phyloP scores from a whole-genome alignment of 2,797 vertebrate species.

The Novumbra hubbsi region DNA sequence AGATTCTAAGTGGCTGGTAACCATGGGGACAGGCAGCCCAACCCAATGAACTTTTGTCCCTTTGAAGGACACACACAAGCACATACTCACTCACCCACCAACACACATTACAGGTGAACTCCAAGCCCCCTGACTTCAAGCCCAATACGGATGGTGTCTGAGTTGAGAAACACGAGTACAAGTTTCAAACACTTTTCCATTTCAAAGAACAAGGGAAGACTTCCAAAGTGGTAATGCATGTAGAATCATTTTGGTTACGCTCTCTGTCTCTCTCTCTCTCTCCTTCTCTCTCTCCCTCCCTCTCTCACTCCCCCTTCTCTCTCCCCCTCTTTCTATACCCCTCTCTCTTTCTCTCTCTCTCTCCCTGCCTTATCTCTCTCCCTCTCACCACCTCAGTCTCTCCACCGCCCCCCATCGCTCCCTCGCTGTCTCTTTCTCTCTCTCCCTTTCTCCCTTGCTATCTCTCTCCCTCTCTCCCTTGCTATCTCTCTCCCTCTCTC shows the following conservation, averaged over 20 bases:
- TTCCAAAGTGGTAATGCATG: neutral
- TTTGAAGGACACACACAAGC: neutral
- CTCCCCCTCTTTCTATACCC: neutral
- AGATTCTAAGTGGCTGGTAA: conserved; percentile 7
- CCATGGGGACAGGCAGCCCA: neutral
- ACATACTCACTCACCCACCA: neutral
- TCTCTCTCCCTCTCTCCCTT: neutral
- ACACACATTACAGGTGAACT: conserved; percentile 10
- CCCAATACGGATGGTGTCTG: neutral
- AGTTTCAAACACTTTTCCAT: neutral
- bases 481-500: neutral
- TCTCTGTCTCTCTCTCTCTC: neutral
- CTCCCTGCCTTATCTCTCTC: neutral
- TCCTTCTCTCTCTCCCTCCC: neutral
- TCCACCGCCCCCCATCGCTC: neutral
- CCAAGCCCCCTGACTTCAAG: neutral
- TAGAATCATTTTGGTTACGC: neutral
- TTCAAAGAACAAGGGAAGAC: neutral
- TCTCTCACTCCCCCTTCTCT: neutral
- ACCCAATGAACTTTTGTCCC: conserved; percentile 9
- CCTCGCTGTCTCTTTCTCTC: neutral
- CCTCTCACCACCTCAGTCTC: neutral
- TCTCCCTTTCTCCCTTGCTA: neutral
- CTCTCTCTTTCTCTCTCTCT: neutral
- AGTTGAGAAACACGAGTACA: neutral